Percentiles rank a stretch among this genome's conserved stretches.
phyloP scores from a whole-genome alignment of 2,113 vertebrate genomes.

The Proteles cristata region DNA sequence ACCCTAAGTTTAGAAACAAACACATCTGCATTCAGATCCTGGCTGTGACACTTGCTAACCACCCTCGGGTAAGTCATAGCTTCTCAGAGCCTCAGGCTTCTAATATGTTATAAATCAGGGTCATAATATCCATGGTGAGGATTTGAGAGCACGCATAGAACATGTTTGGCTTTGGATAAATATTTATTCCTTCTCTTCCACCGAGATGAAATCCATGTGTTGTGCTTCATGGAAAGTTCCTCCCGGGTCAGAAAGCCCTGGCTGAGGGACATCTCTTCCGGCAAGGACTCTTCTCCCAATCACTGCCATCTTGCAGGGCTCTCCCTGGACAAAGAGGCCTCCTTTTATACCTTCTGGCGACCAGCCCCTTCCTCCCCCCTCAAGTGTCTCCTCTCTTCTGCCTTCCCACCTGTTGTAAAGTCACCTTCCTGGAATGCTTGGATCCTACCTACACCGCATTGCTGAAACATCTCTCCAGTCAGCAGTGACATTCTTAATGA shows the following conservation, averaged over 20 bases:
- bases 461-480: not conserved
- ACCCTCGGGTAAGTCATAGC: not conserved
- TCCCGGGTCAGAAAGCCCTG: not conserved
- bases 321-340: not conserved
- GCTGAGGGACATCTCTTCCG: rapidly evolving
- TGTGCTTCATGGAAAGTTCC: not conserved
- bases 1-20: not conserved
- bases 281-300: not conserved
- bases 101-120: not conserved
- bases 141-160: rapidly evolving
- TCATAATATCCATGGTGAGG: not conserved
- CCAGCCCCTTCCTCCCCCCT: slow-evolving; percentile 88
- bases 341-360: not conserved
- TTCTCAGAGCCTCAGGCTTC: not conserved
- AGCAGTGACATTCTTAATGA: not conserved
- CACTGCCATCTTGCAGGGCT: not conserved
- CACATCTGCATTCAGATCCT: not conserved
- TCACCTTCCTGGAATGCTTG: too few relatives aligned
- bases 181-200: not conserved
- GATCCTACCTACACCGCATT: not conserved
- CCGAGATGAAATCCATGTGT: not conserved
- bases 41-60: not conserved
- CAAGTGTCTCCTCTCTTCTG: slow-evolving; percentile 76
- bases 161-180: not conserved
- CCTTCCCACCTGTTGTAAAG: not conserved